Base-by-base conservation (phyloP, 1,140 invertebrate species). In the Sarcophaga peregrina region DNA sequence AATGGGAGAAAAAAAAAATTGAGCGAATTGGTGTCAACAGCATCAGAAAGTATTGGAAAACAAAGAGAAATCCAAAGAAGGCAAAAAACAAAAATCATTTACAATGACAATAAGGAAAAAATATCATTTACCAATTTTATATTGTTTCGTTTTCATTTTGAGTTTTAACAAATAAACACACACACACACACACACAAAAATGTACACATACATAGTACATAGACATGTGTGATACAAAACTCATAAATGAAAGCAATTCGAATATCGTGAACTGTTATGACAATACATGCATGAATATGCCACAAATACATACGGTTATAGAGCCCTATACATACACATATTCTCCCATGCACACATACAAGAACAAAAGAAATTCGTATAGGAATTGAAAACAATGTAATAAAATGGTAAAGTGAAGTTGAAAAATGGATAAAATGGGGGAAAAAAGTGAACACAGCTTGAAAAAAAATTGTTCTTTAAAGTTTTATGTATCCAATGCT, bases 61-160 rank as follows among this genome's bases (percentile, higher is more conserved):
- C 52, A 54, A 54, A 5, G 15, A 58, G n/a, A 58, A 58, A 58
- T 58, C n/a, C 52, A 15, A 58, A 58, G 52, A 58, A 58, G 10
- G n/a, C 6, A 58, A n/a, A 58, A 15, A 15, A 58, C 54, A 37
- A 37, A 37, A 37, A 37, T 37, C 4, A 37, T 37, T 37, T 37
- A 37, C 25, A 37, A 37, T 37, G 25, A 37, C 25, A 58, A 15
- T n/a, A 58, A 58, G 54, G 54, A 68, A 68, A 62, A 62, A 68
- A 68, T 68, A 68, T 68, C 62, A 68, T 68, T 68, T 20, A 68
- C 62, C 62, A 68, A 68, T 68, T 68, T 68, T 68, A 25, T 68
- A 68, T 68, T 68, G 62, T 68, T 68, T 68, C 62, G 20, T 68
- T 68, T 68, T 25, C 62, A 68, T 68, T n/a, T 68, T 20, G n/a